Conservation (phyloP, 2,113 vertebrate species). For the Macroglossus sobrinus region DNA sequence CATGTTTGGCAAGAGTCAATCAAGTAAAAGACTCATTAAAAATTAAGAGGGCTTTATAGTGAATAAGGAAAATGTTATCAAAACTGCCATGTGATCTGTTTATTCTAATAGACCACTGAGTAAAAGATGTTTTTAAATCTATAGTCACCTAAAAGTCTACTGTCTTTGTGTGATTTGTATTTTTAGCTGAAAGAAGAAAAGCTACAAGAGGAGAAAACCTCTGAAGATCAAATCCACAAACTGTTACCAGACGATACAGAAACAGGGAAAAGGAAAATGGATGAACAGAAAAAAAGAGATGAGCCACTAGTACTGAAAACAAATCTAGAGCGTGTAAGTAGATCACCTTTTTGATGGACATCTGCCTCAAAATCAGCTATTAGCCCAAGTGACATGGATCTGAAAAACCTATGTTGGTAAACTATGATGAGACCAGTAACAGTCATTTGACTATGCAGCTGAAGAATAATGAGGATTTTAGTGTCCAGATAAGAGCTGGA, state of each 20-base stretch:
- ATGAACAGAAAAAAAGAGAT: slow-evolving; percentile 83
- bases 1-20: slow-evolving; percentile 27
- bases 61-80: slow-evolving; percentile 42
- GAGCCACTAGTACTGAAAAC: slow-evolving; percentile 77
- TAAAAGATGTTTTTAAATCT: slow-evolving; percentile 17
- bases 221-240: slow-evolving; percentile 82
- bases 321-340: slow-evolving; percentile 81
- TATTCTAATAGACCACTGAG: background rate
- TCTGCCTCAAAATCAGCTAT: background rate
- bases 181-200: slow-evolving; percentile 84
- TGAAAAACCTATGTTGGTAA: background rate
- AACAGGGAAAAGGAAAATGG: slow-evolving; percentile 77
- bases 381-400: background rate
- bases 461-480: background rate
- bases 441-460: background rate
- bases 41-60: slow-evolving; percentile 6
- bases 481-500: background rate
- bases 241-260: slow-evolving; percentile 79
- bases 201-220: slow-evolving; percentile 81
- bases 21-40: slow-evolving; percentile 41
- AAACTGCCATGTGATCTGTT: slow-evolving; percentile 19
- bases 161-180: slow-evolving; percentile 34
- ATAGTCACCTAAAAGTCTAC: background rate
- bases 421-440: background rate
- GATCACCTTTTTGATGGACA: background rate